These are phyloP conservation scores for Ormyrus nitidulus DNA, from an alignment of 2,888 invertebrate species.

Conservation along the genomic window DNA sequence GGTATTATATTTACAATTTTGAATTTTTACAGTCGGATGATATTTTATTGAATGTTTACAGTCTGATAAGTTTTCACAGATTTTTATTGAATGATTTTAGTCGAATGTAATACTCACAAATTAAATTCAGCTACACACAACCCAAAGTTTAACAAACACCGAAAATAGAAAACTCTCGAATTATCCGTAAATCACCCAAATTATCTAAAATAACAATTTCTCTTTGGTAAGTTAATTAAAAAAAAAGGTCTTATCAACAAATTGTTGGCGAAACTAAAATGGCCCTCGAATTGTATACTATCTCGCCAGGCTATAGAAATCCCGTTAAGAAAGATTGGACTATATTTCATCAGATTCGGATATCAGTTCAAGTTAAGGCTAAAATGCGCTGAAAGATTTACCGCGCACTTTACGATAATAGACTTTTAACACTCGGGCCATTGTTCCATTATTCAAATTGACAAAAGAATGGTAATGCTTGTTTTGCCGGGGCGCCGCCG, in stretches of 20 bases:
- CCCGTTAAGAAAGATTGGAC: conserved; percentile 27
- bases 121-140: too few species aligned
- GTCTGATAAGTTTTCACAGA: too few species aligned
- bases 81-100: too few species aligned
- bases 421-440: conserved; percentile 30
- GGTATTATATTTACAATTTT: too few species aligned
- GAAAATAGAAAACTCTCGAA: too few species aligned
- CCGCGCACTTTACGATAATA: conserved; percentile 40
- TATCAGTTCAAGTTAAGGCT: conserved; percentile 30
- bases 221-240: background rate
- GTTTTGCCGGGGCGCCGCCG: too few species aligned
- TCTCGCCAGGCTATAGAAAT: conserved; percentile 2
- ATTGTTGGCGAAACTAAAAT: background rate
- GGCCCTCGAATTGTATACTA: background rate
- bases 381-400: conserved; percentile 40
- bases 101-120: too few species aligned
- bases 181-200: background rate
- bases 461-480: conserved; percentile 1
- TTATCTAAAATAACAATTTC: background rate
- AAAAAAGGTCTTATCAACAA: background rate
- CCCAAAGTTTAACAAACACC: too few species aligned
- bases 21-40: too few species aligned
- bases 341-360: conserved; percentile 22
- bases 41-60: too few species aligned
- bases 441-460: conserved; percentile 44